A percentile compares a stretch with the other conserved stretches of the same genome.
Conservation (phyloP, 1,140 invertebrate species). For the Mactra quadrangularis region DNA sequence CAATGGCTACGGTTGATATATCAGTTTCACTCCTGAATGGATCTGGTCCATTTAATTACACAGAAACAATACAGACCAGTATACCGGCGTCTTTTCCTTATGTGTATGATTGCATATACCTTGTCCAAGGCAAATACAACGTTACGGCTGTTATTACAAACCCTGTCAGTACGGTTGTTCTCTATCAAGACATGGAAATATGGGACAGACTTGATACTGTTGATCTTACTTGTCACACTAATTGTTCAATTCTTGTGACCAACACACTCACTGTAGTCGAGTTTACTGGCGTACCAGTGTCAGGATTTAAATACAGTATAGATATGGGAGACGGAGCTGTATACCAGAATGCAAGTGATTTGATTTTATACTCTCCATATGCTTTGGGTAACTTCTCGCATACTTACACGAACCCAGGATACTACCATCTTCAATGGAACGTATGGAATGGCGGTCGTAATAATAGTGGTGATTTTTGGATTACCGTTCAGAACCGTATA, state of each 20-base stretch:
- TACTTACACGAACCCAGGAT: constrained; percentile 5
- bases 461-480: not conserved
- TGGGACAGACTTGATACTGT: constrained; percentile 4
- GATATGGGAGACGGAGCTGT: constrained; percentile 5
- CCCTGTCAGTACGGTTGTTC: not conserved
- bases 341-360: not conserved
- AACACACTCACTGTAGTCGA: not conserved
- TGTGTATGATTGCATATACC: not conserved
- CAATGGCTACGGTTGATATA: constrained; percentile 10
- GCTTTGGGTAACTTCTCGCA: not conserved
- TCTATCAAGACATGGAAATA: constrained; percentile 4
- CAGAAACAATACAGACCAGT: not conserved
- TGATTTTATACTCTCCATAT: constrained; percentile 3
- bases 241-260: not conserved
- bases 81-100: not conserved
- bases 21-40: constrained; percentile 1
- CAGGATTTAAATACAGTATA: constrained; percentile 26
- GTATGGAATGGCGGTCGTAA: not conserved
- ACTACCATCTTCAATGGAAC: constrained; percentile 11
- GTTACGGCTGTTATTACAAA: not conserved
- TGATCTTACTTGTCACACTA: not conserved
- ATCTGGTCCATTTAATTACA: constrained; percentile 5
- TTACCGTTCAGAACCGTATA: not conserved
- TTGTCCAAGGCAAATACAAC: constrained; percentile 13
- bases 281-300: constrained; percentile 18